phyloP scores from a whole-genome alignment of 2,797 vertebrate genomes.

The Gallirallus australis region DNA sequence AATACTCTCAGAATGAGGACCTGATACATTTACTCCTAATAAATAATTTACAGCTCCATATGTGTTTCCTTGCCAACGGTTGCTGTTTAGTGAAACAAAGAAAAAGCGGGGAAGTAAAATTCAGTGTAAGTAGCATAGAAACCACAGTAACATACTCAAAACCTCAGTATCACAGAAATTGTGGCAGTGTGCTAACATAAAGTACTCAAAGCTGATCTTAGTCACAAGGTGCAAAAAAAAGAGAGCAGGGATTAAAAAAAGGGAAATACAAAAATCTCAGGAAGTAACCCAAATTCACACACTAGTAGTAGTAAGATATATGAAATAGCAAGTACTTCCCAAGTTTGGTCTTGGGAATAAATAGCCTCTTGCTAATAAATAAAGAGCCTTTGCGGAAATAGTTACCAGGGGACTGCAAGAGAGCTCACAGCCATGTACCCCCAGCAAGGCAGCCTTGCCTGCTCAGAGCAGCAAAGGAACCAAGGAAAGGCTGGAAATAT shows the following conservation, averaged over 20 bases:
- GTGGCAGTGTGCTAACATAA: background rate
- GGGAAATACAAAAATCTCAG: background rate
- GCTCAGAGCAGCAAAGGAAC: conserved; percentile 8
- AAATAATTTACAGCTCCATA: conserved; percentile 72
- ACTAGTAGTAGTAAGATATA: background rate
- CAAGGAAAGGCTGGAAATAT: background rate
- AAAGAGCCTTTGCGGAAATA: background rate
- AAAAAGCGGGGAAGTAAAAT: background rate
- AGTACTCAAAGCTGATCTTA: background rate
- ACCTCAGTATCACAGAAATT: background rate
- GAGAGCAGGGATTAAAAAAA: background rate
- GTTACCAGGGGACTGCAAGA: background rate
- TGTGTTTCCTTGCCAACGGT: conserved; percentile 64
- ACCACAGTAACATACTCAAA: background rate
- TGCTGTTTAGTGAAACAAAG: conserved; percentile 62
- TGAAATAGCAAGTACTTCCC: background rate
- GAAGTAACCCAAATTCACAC: background rate
- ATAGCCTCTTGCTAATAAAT: background rate
- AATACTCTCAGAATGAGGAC: conserved; percentile 68
- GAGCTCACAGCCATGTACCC: conserved; percentile 29
- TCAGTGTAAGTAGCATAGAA: conserved; percentile 10
- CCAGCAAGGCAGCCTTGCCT: background rate
- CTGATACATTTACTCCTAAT: conserved; percentile 66
- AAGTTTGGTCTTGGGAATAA: background rate
- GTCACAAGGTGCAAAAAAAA: background rate